Base-by-base conservation (phyloP, 2,113 vertebrate genomes). In the Tachysurus fulvidraco region DNA sequence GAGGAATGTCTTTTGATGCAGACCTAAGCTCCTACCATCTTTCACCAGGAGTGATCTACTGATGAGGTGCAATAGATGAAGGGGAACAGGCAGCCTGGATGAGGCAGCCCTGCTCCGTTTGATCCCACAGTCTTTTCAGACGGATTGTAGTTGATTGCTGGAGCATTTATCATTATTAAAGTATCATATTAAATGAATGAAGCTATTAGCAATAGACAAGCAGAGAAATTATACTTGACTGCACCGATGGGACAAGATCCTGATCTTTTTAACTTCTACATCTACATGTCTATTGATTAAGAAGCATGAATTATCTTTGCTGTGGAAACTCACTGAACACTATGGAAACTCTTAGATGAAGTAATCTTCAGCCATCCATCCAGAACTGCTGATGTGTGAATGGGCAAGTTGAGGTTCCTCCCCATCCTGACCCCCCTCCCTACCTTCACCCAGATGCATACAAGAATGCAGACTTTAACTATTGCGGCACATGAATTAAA, bases 1-100 rank as follows among this genome's bases (percentile, higher is more conserved):
- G 67, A 89, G 84, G 88, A 88, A 88, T 86, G 88, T 86, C 87
- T 85, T 88, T 91, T 92, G 83, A 91, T 90, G 85, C 71, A 41
- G 83, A 86, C 85, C 76, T 85, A 81, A 83, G 84, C 86, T 85
- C 82, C 74, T 87, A 87, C 83, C 83, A 85, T 88, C 86, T 86
- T 88, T 89, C 84, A 90, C 64, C 81, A 89, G 84, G 67, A 86
- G 84, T 74, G 78, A 84, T 80, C 89, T 88, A 85, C 87, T 88
- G 89, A 89, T 89, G 89, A 86, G 89, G 74, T 88, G 86, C 84
- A 81, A 84, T 44, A 60, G 65, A 81, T 88, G 84, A 88, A 69
- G 67, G 59, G 50, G 73, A 81, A 78, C 83, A 81, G 83, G 86
- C 71, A 59, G 44, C n/a, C 78, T 41, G 86, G 83, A 62, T 30